A percentile compares a stretch with the other conserved stretches of the same genome.
Evolutionary conservation across 2,888 invertebrate genomes (phyloP).

Genomic region (Platynereis dumerilii): DNA sequence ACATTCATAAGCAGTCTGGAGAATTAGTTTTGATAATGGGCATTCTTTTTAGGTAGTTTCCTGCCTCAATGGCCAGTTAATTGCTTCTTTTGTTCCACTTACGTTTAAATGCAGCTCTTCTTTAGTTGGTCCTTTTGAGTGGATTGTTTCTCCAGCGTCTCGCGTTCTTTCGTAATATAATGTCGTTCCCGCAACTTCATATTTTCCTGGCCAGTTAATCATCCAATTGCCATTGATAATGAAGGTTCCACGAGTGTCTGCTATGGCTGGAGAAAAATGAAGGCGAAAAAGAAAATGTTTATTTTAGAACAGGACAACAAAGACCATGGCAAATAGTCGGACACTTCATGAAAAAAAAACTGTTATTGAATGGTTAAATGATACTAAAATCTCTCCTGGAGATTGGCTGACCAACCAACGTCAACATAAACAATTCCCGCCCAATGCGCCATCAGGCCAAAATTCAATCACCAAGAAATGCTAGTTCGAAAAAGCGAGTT

Average conservation of each 20-base stretch:
- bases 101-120: conserved; percentile 23
- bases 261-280: conserved; percentile 19
- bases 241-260: conserved; percentile 19
- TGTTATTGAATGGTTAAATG: no score
- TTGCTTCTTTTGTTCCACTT: neutral
- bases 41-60: no score
- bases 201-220: conserved; percentile 29
- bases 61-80: no score
- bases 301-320: neutral
- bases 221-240: conserved; percentile 28
- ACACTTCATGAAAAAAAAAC: neutral
- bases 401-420: no score
- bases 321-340: neutral
- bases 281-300: neutral
- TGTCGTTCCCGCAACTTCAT: conserved; percentile 20
- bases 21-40: no score
- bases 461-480: no score
- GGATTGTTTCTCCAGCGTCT: conserved; percentile 19
- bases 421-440: no score
- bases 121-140: conserved; percentile 20
- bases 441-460: no score
- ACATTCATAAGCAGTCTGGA: neutral
- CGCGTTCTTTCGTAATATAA: conserved; percentile 19
- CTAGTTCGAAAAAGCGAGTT: no score
- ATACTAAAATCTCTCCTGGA: no score